These are phyloP conservation scores for Euspilapteryx auroguttella DNA, from an alignment of 2,888 invertebrate species.

Conservation along the genomic window DNA sequence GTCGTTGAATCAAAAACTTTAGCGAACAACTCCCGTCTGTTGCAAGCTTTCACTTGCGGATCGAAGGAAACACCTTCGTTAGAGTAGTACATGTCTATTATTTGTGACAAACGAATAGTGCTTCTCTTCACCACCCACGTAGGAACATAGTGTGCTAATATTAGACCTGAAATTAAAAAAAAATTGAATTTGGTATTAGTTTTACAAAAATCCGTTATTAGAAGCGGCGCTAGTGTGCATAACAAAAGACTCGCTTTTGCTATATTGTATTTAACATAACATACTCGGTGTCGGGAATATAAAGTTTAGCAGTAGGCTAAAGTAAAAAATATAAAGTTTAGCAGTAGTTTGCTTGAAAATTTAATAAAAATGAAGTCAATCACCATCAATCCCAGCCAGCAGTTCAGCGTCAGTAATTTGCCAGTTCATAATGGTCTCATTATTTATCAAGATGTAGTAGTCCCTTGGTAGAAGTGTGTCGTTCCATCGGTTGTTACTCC, in stretches of 20 bases:
- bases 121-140: constrained; percentile 52
- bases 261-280: too few species aligned
- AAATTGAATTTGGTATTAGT: neutral
- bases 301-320: too few species aligned
- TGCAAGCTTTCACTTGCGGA: constrained; percentile 57
- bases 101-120: constrained; percentile 60
- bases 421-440: constrained; percentile 45
- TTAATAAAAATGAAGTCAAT: too few species aligned
- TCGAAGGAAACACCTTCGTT: constrained; percentile 62
- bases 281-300: too few species aligned
- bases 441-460: constrained; percentile 53
- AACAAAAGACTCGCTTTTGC: too few species aligned
- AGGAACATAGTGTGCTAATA: constrained; percentile 50
- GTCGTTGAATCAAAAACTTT: constrained; percentile 31
- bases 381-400: constrained; percentile 71
- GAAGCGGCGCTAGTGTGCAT: too few species aligned
- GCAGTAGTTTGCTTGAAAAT: too few species aligned
- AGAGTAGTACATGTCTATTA: constrained; percentile 71
- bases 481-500: constrained; percentile 67
- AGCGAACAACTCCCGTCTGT: constrained; percentile 45
- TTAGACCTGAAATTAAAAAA: constrained; percentile 40
- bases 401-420: constrained; percentile 71
- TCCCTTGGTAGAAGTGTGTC: constrained; percentile 61
- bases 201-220: neutral
- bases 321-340: too few species aligned